Percentiles rank a stretch among this genome's conserved stretches.
phyloP scores from a whole-genome alignment of 2,113 vertebrate genomes.

The Phainopepla nitens region DNA sequence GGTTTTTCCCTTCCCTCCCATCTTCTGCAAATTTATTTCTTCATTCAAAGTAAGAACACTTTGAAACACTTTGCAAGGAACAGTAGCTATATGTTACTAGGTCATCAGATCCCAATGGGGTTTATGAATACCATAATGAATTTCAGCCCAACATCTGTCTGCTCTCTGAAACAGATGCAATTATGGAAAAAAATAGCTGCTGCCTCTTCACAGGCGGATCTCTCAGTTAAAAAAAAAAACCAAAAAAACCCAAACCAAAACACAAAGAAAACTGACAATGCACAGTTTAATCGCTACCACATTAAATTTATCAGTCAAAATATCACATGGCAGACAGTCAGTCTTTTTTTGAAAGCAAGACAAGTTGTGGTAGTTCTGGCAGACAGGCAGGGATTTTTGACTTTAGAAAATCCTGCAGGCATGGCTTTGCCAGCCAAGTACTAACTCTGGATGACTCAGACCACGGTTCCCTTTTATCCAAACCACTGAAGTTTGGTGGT shows the following conservation, averaged over 20 bases:
- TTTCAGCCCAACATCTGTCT: slow-evolving; percentile 59
- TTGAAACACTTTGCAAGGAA: not conserved
- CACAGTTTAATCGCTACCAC: not conserved
- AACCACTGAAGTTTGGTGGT: slow-evolving; percentile 37
- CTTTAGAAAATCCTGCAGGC: slow-evolving; percentile 26
- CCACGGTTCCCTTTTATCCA: slow-evolving; percentile 42
- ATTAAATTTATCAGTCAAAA: slow-evolving; percentile 26
- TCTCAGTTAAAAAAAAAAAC: not conserved
- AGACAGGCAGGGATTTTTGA: not conserved
- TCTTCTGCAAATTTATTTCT: not conserved
- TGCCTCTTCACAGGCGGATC: slow-evolving; percentile 13
- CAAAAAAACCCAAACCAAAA: not conserved
- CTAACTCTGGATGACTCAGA: slow-evolving; percentile 40
- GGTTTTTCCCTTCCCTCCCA: not conserved
- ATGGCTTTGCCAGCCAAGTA: slow-evolving; percentile 12
- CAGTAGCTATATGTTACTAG: slow-evolving; percentile 49
- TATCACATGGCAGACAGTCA: not conserved
- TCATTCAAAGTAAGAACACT: not conserved
- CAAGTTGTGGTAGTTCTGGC: not conserved
- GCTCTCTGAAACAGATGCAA: slow-evolving; percentile 49
- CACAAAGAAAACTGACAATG: not conserved
- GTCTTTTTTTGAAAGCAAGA: not conserved
- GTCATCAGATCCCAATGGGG: slow-evolving; percentile 35
- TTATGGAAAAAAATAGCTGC: slow-evolving; percentile 33
- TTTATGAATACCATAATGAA: slow-evolving; percentile 48